These are phyloP conservation scores for Glyphotaelius pellucidus DNA, from an alignment of 2,888 invertebrate genomes.

Conservation along the genomic window DNA sequence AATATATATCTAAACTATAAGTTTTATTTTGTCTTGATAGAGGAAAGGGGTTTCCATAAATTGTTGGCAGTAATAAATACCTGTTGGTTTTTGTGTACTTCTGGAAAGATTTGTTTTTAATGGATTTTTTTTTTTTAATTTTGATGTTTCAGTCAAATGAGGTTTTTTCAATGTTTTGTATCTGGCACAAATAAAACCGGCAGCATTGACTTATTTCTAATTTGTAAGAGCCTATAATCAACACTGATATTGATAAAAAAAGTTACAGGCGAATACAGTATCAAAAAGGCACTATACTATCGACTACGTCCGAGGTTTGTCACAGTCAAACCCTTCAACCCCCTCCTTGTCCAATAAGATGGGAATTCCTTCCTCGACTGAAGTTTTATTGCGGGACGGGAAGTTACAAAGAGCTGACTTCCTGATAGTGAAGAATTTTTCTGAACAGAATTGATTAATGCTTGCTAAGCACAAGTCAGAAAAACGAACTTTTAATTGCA, in stretches of 20 bases:
- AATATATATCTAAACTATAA: no score
- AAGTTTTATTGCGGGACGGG: not conserved
- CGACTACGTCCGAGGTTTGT: not conserved
- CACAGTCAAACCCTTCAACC: not conserved
- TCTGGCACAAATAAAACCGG: not conserved
- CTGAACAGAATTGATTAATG: not conserved
- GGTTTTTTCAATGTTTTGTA: no score
- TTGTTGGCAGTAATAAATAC: no score
- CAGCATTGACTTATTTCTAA: not conserved
- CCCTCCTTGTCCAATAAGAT: not conserved
- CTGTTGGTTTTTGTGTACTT: not conserved
- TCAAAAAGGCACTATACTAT: not conserved
- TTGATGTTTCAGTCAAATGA: no score
- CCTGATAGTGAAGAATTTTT: not conserved
- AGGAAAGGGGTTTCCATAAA: no score
- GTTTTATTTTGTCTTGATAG: no score
- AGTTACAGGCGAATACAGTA: not conserved
- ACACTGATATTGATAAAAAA: not conserved
- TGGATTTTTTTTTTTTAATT: no score
- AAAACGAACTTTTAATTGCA: not conserved
- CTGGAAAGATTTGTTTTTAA: not conserved
- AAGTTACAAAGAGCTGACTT: not conserved
- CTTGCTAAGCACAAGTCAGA: not conserved
- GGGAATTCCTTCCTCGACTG: not conserved
- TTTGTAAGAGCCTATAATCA: not conserved